phyloP scores from a whole-genome alignment of 1,140 invertebrate genomes.

The Lucilia cuprina region DNA sequence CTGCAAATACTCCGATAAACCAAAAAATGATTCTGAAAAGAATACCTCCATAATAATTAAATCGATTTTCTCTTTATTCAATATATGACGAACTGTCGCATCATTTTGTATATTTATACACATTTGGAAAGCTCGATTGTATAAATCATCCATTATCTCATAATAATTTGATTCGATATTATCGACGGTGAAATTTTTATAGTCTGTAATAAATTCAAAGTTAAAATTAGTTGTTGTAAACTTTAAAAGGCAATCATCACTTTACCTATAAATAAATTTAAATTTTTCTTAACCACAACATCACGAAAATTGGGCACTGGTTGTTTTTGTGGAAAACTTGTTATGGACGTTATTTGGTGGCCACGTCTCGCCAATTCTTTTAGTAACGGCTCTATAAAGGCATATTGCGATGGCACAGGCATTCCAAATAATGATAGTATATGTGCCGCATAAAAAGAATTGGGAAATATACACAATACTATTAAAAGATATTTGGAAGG shows the following conservation, averaged over 20 bases:
- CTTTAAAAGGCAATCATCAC: not conserved
- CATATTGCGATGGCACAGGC: constrained; percentile 52
- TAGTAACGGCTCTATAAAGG: constrained; percentile 64
- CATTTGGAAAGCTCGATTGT: constrained; percentile 23
- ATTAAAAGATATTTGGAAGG: not conserved
- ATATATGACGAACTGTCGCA: constrained; percentile 24
- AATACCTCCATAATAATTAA: constrained; percentile 54
- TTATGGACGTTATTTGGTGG: constrained; percentile 74
- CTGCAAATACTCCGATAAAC: constrained; percentile 52
- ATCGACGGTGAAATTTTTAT: not conserved
- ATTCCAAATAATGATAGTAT: constrained; percentile 54
- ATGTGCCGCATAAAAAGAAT: constrained; percentile 37
- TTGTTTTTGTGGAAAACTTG: constrained; percentile 67
- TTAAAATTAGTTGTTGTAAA: too few species aligned
- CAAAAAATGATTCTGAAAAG: constrained; percentile 52
- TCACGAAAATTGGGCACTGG: constrained; percentile 52
- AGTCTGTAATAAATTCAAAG: not conserved
- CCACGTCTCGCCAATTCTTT: constrained; percentile 70
- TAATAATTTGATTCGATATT: not conserved
- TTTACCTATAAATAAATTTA: constrained; percentile 45
- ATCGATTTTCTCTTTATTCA: constrained; percentile 50
- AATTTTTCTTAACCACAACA: constrained; percentile 44
- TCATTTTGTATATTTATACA: constrained; percentile 38
- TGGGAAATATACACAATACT: not conserved
- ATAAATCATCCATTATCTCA: constrained; percentile 28